These are phyloP conservation scores for Chanos chanos DNA, from an alignment of 2,797 vertebrate genomes.

Conservation along the genomic window DNA sequence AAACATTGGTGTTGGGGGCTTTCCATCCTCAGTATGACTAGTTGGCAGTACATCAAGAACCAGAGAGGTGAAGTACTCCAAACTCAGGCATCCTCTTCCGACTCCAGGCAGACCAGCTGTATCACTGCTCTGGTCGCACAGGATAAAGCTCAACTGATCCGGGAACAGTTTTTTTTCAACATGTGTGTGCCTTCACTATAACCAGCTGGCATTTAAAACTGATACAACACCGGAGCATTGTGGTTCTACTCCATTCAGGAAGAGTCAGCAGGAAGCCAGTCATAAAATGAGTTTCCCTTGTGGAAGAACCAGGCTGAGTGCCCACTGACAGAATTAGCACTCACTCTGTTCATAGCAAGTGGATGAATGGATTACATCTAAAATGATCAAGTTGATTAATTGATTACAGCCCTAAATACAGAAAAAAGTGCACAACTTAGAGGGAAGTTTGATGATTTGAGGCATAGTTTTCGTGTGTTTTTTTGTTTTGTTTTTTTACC, in stretches of 20 bases:
- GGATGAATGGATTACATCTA: too few relatives aligned
- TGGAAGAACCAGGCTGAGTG: conserved; percentile 4
- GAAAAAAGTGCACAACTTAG: too few relatives aligned
- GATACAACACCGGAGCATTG: conserved; percentile 12
- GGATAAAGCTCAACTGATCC: not conserved
- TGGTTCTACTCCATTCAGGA: conserved; percentile 11
- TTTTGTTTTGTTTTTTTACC: too few relatives aligned
- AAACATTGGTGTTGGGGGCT: too few relatives aligned
- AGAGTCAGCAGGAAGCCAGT: conserved; percentile 39
- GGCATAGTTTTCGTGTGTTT: too few relatives aligned
- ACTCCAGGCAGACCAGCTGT: conserved; percentile 11
- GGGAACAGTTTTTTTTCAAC: conserved; percentile 1
- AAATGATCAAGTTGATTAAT: too few relatives aligned
- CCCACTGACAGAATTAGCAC: not conserved
- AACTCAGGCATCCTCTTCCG: too few relatives aligned
- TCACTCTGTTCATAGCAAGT: not conserved
- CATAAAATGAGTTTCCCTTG: conserved; percentile 15
- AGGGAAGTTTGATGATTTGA: too few relatives aligned
- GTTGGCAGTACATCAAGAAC: too few relatives aligned
- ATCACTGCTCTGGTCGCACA: conserved; percentile 23
- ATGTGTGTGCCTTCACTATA: not conserved
- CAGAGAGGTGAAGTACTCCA: too few relatives aligned
- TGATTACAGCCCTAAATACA: too few relatives aligned
- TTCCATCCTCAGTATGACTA: too few relatives aligned
- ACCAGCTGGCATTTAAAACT: not conserved